Evolutionary conservation across 2,888 invertebrate species (phyloP), one percentile per base, ranked within the genome.

Genomic region (Apodemia duryi): DNA sequence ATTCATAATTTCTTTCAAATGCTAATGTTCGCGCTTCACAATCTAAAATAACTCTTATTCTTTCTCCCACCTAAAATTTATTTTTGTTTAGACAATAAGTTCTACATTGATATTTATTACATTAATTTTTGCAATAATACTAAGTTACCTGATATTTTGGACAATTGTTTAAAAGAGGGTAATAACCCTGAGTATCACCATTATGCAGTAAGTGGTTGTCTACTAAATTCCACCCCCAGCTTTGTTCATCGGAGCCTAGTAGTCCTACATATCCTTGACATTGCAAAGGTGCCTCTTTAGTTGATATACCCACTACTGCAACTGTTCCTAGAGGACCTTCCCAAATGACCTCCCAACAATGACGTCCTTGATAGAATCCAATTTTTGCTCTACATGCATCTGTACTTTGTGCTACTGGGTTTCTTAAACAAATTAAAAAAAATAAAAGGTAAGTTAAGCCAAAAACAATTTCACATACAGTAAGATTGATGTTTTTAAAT

Each of bases 181-280:
- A 99, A 82, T 96, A 97, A 71, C 98, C 98, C 88, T 97, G 97
- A 71, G 96, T 96, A 87, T 98, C 97, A 65, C 99, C 99, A 93
- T 98, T 98, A 85, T 99, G 99, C 75, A 99, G 92, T 74, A 99
- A 94, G 90, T 97, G 96, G 93, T 99, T 99, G 91, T 99, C 99
- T 63, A 99, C 99, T 75, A 99, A 93, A 93, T 99, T 99, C 99
- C 99, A 99, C 13, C 99, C 99, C 99, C 99, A 99, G 79, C 98
- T 98, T 84, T 99, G 97, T 83, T 98, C 97, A 91, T 99, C 98
- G 6, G 97, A 96, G 43, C 99, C 99, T 70, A 99, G 91, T 67
- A 99, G 92, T 9, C 98, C 97, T 63, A 98, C 96, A 92, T 99
- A 99, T 65, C 99, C 99, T 77, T 96, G 97, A 84, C 97, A 97